Evolutionary conservation across 2,113 vertebrate genomes (phyloP).

Genomic region (Amphiprion percula): DNA sequence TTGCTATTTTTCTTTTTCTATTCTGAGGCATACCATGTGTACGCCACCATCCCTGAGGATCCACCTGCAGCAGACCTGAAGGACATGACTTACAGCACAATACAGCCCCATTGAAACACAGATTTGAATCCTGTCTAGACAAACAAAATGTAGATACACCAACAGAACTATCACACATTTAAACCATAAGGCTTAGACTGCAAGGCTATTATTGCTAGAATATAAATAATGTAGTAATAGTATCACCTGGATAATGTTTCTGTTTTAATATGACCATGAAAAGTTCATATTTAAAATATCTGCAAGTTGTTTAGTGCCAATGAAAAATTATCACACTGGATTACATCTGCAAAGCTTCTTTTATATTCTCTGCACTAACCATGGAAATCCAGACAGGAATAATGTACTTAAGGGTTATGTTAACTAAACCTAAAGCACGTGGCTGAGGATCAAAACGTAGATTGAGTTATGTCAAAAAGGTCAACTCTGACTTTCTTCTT

Average conservation of each 20-base stretch:
- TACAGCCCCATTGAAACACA: slow-evolving; percentile 18
- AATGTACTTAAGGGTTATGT: no score
- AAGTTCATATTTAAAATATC: neutral
- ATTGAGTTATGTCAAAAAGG: no score
- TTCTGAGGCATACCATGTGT: slow-evolving; percentile 39
- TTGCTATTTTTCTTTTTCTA: slow-evolving; percentile 8
- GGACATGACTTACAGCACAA: neutral
- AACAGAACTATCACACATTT: neutral
- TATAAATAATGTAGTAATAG: no score
- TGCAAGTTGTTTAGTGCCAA: neutral
- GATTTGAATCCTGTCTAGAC: neutral
- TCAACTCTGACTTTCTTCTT: no score
- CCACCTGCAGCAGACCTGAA: neutral
- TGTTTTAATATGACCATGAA: neutral
- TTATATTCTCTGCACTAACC: no score
- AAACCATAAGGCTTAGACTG: neutral
- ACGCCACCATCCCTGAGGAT: slow-evolving; percentile 43
- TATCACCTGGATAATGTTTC: no score
- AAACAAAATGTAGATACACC: neutral
- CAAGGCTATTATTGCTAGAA: neutral
- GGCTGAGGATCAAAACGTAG: no score
- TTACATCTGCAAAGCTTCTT: no score
- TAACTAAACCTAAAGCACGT: no score
- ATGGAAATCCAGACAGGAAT: no score
- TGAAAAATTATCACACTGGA: neutral